These are phyloP conservation scores for Xiphophorus maculatus DNA, from an alignment of 2,113 vertebrate species.

Conservation along the genomic window DNA sequence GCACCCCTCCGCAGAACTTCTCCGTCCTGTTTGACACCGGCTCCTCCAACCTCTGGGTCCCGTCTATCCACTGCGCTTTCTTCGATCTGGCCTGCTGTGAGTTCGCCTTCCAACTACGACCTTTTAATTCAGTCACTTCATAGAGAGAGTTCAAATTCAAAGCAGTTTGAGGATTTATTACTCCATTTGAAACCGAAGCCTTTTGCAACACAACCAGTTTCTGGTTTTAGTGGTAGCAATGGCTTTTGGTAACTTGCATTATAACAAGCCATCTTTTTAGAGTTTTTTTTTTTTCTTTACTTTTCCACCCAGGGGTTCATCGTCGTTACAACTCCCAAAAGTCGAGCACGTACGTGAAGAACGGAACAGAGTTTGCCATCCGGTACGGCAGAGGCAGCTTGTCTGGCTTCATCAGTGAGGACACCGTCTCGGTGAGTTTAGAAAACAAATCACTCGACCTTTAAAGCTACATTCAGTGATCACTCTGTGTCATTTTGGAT, in stretches of 20 bases:
- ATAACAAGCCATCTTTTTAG: too few species aligned
- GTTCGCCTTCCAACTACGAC: slow-evolving; percentile 31
- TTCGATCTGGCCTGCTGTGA: slow-evolving; percentile 88
- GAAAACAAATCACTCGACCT: slow-evolving; percentile 2
- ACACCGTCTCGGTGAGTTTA: slow-evolving; percentile 82
- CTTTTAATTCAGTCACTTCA: not conserved
- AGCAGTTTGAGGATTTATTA: too few species aligned
- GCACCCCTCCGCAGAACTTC: slow-evolving; percentile 87
- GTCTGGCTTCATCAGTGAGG: slow-evolving; percentile 84
- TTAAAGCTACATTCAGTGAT: not conserved
- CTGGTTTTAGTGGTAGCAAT: not conserved
- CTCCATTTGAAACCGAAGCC: too few species aligned
- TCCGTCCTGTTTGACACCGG: slow-evolving; percentile 89
- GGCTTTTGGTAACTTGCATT: not conserved
- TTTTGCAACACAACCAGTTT: too few species aligned
- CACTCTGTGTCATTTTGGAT: not conserved
- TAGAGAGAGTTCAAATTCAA: too few species aligned
- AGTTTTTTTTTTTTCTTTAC: too few species aligned
- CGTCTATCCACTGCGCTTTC: slow-evolving; percentile 83
- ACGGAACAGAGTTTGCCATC: slow-evolving; percentile 83
- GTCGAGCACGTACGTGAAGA: slow-evolving; percentile 82
- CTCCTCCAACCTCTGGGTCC: slow-evolving; percentile 91
- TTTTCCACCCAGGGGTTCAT: slow-evolving; percentile 81
- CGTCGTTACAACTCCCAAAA: slow-evolving; percentile 81
- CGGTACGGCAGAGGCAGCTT: slow-evolving; percentile 84